Evolutionary conservation across 2,113 vertebrate genomes (phyloP), one percentile per base, ranked within the genome.

Genomic region (Dipodomys spectabilis): DNA sequence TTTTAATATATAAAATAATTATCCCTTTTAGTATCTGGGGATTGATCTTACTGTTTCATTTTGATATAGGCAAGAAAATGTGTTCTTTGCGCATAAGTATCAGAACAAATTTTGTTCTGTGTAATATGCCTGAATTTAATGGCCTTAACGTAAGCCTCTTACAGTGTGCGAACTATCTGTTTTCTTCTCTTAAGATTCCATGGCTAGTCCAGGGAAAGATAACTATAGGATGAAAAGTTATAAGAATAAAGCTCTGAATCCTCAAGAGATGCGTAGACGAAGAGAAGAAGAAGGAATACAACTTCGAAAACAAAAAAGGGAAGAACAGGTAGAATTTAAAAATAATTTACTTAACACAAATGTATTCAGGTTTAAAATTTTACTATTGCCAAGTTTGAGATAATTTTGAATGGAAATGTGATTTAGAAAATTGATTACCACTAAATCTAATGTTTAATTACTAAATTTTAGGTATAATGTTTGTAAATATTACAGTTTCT

Each of bases 211-310:
- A 0, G 98, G 98, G 79, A 99, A 98, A 95, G 99, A 99, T 95
- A 99, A 98, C 95, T 99, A 97, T 95, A 98, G 99, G 96, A 99
- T 99, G 98, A 99, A 99, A 97, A 99, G 99, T 97, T 99, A 99
- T 88, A 99, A 99, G 97, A 99, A 99, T 97, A 99, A 99, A 96
- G 99, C 99, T 0, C 97, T 99, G 95, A 99, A 99, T 98, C 98
- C 99, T 62, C 99, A 99, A 97, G 99, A 99, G 97, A 99, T 99
- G 99, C 98, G 99, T 18, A 98, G 99, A 65, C 97, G 99, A 94
- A 99, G 99, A 97, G 99, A 99, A 95, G 99, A 99, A 95, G 99
- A 99, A 97, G 99, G 99, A 93, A 98, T 99, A 94, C 99, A 99
- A 86, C 98, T 99, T 77, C 98, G 99, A 92, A 99, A 99, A 97